Base-by-base conservation (phyloP, 2,797 vertebrate species). In the Lagocephalus sceleratus region DNA sequence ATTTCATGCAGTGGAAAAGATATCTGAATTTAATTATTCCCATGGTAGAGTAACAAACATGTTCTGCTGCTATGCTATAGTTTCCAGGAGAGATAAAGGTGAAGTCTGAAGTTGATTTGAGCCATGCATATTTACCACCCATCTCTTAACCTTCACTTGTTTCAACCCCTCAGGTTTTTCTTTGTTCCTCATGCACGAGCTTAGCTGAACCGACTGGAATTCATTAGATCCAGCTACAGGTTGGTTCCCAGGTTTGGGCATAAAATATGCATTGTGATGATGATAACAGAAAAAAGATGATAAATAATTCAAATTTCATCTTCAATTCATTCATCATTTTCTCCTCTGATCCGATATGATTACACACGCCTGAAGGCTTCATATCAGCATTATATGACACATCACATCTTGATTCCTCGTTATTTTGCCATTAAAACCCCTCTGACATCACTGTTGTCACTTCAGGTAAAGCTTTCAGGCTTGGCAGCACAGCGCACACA, bases 321-420 rank as follows among this genome's bases (percentile, higher is more conserved):
- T 39, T 22, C 42, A 47, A 6, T 48, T 43, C 23, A 51, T 38
- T 56, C 20, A 8, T 57, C 42, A 47, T 6, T 14, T 1, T 22
- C 32, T 20, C 47, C 32, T 54, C 9, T 0, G 16, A 53, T 45
- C 42, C 25, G 35, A 41, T 23, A 20, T 50, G 10, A 48, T 1
- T 16, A 16, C 4, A 10, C 1, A 0, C 22, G 20, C 53, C 19
- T 12, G 15, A 50, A 40, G 48, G 47, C 26, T 51, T 51, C 21
- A 20, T 20, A 20, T 51, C 51, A 29, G 22, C 39, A 10, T 20
- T 17, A 44, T 56, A 22, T 11, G 22, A 56, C 50, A 47, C 57
- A 49, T 51, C 19, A 5, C 26, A 44, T 19, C 19, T 57, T 70
- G 25, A 55, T 63, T 70, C 54, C 20, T 63, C 54, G 45, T 70